Evolutionary conservation across 2,113 vertebrate genomes (phyloP), one percentile per base, ranked within the genome.

Genomic region (Neopipo cinnamomea): DNA sequence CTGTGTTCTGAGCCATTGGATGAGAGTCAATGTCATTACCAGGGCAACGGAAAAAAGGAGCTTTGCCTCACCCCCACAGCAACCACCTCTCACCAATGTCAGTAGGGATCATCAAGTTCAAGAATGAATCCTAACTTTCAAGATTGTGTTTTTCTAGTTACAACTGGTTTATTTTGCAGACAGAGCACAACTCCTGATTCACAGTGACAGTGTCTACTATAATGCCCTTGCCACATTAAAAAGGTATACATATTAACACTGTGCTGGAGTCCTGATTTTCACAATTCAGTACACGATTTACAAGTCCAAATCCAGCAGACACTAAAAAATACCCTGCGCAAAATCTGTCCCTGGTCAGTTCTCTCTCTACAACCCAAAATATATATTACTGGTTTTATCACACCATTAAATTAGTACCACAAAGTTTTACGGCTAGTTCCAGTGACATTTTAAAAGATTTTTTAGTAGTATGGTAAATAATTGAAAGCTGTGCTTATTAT

Each of bases 401-500:
- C 77, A 47, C 14, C 55, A 27, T 80, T 91, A 96, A 91, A 91
- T 92, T 85, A 53, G 31, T 79, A 42, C 46, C 63, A 91, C 72
- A 86, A 85, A 65, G 4, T 83, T 96, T 93, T 70, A 94, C 55
- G 62, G 55, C 18, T 50, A 15, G 16, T 58, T 79, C 62, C 71
- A 73, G 59, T 20, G 78, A 79, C 42, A 66, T 83, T 95, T 91
- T 66, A 70, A 82, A 89, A 94, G 28, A 75, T n/a, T 89, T 90
- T 81, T 92, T 89, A 80, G 55, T 41, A 47, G 31, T 49, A 67
- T 62, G 50, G 37, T 85, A 91, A 95, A 83, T 89, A 88, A 85
- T 25, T 88, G 78, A 95, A 95, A 94, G 63, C 70, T 73, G 28
- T 77, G 50, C 17, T 59, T 89, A 56, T 89, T 96, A 82, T 53